Evolutionary conservation across 2,797 vertebrate genomes (phyloP), one percentile per base, ranked within the genome.

Genomic region (Muraenolepis orangiensis): DNA sequence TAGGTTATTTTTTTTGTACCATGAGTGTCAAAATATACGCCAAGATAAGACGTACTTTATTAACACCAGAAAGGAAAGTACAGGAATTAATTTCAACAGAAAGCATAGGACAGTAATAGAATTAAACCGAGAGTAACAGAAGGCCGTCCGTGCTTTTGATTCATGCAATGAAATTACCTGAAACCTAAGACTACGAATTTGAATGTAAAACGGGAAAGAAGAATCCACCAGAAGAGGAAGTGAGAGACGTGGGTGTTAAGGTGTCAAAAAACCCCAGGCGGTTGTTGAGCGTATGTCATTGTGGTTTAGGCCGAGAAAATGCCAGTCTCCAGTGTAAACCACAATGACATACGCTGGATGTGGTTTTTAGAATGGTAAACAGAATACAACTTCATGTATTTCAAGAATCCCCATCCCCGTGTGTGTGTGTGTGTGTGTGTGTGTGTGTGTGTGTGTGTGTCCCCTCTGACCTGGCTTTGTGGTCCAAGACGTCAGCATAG

Each of bases 401-500:
- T 51, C 4, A 20, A 1, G 42, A 18, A 18, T 51, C 42, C 42
- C 18, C 13, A 20, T 11, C 14, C 11, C 1, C 16, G 14, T 68
- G 66, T 13, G 66, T 31, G 20, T 20, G 51, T 61, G 51, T 61
- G 51, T 6, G 18, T 11, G 23, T 61, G 23, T n/a, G 57, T n/a
- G 20, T n/a, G 20, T 61, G 57, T 7, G 57, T 23, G n/a, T 61
- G 57, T 61, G n/a, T 61, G 57, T 26, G 32, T 70, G 12, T 64
- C 26, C 20, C 5, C 51, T 38, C 87, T 77, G 90, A 91, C 93
- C 89, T 94, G 57, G 87, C 81, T 42, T 90, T 81, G 69, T 70
- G 83, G 73, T 91, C 90, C 67, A 95, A 84, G 67, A 84, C 84
- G 76, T 91, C 90, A 64, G 85, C 86, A 66, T 93, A 88, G 85